Conservation (phyloP, 2,888 invertebrate species). For the Allacma fusca region DNA sequence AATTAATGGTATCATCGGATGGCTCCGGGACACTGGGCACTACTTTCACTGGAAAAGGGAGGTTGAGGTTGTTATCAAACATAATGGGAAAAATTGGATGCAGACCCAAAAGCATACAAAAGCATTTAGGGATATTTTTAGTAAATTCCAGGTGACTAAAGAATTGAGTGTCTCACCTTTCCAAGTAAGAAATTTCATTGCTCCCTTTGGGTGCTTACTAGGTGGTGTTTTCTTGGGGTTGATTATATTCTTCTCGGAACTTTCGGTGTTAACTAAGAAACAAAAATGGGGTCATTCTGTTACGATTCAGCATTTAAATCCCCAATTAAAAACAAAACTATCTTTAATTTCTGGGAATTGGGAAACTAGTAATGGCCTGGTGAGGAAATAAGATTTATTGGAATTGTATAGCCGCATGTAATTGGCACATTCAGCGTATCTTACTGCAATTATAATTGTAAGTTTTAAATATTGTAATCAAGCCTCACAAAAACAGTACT, state of each 20-base stretch:
- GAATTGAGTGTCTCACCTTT: not conserved
- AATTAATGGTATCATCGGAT: not conserved
- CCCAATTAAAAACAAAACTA: no score
- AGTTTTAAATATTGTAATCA: no score
- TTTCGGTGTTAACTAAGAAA: not conserved
- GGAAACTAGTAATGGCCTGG: no score
- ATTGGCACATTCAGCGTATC: no score
- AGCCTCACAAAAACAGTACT: no score
- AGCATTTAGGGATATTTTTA: not conserved
- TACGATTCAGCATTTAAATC: not conserved
- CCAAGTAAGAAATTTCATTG: not conserved
- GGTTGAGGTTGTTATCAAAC: not conserved
- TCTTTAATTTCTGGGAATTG: no score
- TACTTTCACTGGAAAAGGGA: constrained; percentile 1
- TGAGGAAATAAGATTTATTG: no score
- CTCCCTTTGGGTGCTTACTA: not conserved
- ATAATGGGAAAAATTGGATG: constrained; percentile 20
- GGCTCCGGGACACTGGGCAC: constrained; percentile 25
- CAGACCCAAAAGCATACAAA: not conserved
- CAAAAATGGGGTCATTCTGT: not conserved
- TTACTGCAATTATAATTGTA: no score
- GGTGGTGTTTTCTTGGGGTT: not conserved
- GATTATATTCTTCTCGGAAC: not conserved
- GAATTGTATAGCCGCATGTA: no score
- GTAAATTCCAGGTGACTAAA: not conserved